Percentiles rank a stretch among this genome's conserved stretches.
Conservation (phyloP, 2,888 invertebrate species). For the Epistrophe eligans region DNA sequence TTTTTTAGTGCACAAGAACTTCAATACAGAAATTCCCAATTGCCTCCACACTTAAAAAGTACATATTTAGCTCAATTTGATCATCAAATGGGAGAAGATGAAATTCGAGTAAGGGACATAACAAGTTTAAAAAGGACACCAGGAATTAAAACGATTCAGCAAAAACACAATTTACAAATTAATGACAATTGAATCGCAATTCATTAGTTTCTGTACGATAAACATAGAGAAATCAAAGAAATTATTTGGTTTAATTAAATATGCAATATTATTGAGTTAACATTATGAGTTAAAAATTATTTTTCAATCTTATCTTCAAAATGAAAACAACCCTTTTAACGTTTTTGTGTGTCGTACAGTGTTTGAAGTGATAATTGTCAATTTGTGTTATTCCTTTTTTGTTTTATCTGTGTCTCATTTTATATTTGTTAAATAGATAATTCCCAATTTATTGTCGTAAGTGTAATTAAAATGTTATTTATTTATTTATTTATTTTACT, state of each 20-base stretch:
- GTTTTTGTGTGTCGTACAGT: conserved; percentile 52
- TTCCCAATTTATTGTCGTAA: conserved; percentile 71
- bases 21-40: conserved; percentile 91
- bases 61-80: conserved; percentile 93
- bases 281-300: not conserved
- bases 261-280: not conserved
- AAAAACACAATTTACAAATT: conserved; percentile 48
- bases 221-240: not conserved
- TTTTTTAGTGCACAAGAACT: conserved; percentile 87
- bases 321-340: conserved; percentile 26
- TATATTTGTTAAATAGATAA: conserved; percentile 77
- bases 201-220: conserved; percentile 54
- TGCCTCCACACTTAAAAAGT: conserved; percentile 93
- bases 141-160: conserved; percentile 57
- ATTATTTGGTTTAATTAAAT: conserved; percentile 24
- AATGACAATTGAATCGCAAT: conserved; percentile 57
- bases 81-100: conserved; percentile 87
- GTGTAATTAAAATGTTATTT: conserved; percentile 15
- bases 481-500: conserved; percentile 39
- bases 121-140: conserved; percentile 63
- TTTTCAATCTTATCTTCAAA: not conserved
- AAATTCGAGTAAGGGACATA: conserved; percentile 86
- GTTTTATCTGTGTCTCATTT: conserved; percentile 48
- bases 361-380: conserved; percentile 45
- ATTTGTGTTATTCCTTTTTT: conserved; percentile 60